phyloP scores from a whole-genome alignment of 2,113 vertebrate species.

The Andinoacara biseriatus region DNA sequence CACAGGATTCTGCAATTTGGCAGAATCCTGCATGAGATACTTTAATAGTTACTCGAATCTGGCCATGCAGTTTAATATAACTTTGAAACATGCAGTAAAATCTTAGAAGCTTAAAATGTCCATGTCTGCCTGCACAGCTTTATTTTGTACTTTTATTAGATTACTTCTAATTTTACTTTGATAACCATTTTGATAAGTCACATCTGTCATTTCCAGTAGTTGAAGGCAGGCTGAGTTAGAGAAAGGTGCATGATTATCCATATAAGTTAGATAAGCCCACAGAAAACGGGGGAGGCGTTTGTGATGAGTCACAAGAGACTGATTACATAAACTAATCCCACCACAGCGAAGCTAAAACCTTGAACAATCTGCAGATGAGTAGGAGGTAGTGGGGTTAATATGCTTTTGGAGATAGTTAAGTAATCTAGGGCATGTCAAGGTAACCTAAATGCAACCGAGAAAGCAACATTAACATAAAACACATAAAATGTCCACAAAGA shows the following conservation, averaged over 20 bases:
- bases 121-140: not conserved
- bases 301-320: slow-evolving; percentile 68
- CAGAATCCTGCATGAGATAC: not conserved
- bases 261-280: slow-evolving; percentile 54
- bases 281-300: slow-evolving; percentile 61
- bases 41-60: not conserved
- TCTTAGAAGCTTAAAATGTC: slow-evolving; percentile 9
- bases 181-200: not conserved
- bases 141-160: not conserved
- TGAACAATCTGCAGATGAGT: slow-evolving; percentile 55
- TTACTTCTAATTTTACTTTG: not conserved
- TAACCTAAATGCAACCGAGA: slow-evolving; percentile 14
- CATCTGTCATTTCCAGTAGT: slow-evolving; percentile 17
- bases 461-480: slow-evolving; percentile 20
- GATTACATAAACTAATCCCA: slow-evolving; percentile 72
- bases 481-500: not conserved
- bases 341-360: slow-evolving; percentile 59
- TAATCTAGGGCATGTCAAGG: slow-evolving; percentile 41
- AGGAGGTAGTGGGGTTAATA: slow-evolving; percentile 61
- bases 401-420: slow-evolving; percentile 59
- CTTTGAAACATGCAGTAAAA: not conserved
- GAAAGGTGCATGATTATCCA: slow-evolving; percentile 58
- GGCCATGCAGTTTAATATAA: not conserved
- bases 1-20: not conserved
- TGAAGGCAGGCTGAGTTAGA: slow-evolving; percentile 39